Percentiles rank a stretch among this genome's conserved stretches.
phyloP scores from a whole-genome alignment of 1,140 invertebrate genomes.

The Neocloeon triangulifer region DNA sequence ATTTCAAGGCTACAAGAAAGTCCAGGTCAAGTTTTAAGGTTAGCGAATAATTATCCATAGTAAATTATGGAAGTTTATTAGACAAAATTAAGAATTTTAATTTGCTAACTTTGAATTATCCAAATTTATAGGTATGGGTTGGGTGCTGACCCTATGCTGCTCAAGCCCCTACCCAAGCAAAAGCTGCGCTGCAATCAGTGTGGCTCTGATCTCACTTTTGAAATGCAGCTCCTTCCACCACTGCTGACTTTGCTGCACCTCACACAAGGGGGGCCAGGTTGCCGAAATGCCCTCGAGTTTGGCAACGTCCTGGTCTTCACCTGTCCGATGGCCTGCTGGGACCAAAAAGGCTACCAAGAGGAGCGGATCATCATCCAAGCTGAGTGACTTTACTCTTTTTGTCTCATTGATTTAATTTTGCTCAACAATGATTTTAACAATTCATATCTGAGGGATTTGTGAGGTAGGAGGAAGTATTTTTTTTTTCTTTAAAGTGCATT shows the following conservation, averaged over 20 bases:
- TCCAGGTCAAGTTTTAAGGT: conserved; percentile 63
- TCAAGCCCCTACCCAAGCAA: conserved; percentile 31
- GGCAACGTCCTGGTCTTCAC: conserved; percentile 60
- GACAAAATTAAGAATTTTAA: conserved; percentile 2
- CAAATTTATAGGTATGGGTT: conserved; percentile 35
- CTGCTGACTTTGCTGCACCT: conserved; percentile 29
- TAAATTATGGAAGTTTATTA: too few relatives aligned
- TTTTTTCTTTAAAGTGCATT: too few relatives aligned
- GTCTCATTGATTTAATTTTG: too few relatives aligned
- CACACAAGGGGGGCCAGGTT: conserved; percentile 16
- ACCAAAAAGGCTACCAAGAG: conserved; percentile 34
- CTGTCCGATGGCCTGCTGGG: conserved; percentile 65
- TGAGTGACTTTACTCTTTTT: conserved; percentile 27
- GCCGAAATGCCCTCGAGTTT: conserved; percentile 38
- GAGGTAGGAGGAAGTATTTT: too few relatives aligned
- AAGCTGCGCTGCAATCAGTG: conserved; percentile 39
- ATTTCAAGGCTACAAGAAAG: conserved; percentile 42
- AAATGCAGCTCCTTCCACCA: conserved; percentile 58
- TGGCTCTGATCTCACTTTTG: conserved; percentile 43
- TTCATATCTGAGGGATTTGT: too few relatives aligned
- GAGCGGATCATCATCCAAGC: conserved; percentile 54
- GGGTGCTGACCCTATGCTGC: conserved; percentile 30
- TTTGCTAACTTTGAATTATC: conserved; percentile 6
- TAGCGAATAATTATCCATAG: too few relatives aligned
- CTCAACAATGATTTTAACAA: too few relatives aligned